Conservation (phyloP, 2,797 vertebrate species). For the Megaceryle alcyon region DNA sequence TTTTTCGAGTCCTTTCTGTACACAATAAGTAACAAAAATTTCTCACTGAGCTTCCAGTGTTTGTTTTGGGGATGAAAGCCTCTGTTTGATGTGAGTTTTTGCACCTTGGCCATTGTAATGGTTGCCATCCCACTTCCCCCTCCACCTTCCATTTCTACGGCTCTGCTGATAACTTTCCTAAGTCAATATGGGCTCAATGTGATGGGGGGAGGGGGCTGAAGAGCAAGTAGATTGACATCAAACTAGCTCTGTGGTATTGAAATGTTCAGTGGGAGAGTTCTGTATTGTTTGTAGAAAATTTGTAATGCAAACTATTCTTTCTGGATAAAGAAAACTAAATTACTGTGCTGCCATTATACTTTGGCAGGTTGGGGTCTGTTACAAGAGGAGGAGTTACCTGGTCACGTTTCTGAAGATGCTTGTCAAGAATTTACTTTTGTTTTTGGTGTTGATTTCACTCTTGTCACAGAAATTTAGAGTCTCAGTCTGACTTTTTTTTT, state of each 20-base stretch:
- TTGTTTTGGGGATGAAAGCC: neutral
- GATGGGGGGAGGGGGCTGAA: neutral
- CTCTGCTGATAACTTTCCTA: neutral
- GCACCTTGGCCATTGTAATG: neutral
- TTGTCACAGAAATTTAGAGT: neutral
- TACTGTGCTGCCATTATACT: neutral
- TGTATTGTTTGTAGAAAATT: neutral
- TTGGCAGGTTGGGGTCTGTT: neutral
- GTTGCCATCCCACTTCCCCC: neutral
- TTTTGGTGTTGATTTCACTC: neutral
- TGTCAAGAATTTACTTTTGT: neutral
- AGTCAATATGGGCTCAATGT: neutral
- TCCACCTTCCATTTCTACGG: neutral
- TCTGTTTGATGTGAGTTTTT: neutral
- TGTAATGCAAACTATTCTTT: neutral
- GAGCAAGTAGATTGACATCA: neutral
- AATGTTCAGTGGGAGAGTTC: neutral
- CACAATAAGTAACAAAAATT: neutral
- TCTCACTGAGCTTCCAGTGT: neutral
- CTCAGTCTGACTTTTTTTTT: neutral
- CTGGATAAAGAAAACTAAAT: neutral
- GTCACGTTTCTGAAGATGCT: neutral
- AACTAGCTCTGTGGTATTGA: neutral
- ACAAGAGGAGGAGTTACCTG: neutral
- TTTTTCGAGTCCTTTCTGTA: neutral